Base-by-base conservation (phyloP, 2,888 invertebrate genomes). In the Ceriagrion tenellum region DNA sequence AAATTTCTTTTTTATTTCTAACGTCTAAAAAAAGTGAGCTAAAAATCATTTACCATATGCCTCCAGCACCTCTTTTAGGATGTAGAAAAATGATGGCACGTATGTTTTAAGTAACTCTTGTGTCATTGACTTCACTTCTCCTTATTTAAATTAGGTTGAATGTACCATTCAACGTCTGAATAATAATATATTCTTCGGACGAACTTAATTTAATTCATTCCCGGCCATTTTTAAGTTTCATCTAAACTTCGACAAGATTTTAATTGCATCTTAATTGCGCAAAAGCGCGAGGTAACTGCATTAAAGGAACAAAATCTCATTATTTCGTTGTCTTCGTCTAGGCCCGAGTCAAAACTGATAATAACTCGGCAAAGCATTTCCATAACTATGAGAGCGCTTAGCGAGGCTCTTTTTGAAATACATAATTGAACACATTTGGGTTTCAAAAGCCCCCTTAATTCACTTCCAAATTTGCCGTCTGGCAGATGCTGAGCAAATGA, bases 321-420 rank as follows among this genome's bases (percentile, higher is more conserved):
- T 81, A 35, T 81, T 16, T 81, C 35, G 30, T 81, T 81, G 10
- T 81, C 81, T 81, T 81, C 35, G 81, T 35, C 81, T 81, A 81
- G 30, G n/a, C 35, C 47, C 26, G 47, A 26, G 69, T 93, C 69
- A 93, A 74, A 93, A 93, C 81, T 81, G 35, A 47, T 93, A 93
- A 69, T 55, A 47, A 93, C 69, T 93, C 69, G 47, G 74, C 40
- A 93, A n/a, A 47, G 69, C 40, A 93, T 93, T 93, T 69, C 93
- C 93, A 74, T 74, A 93, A 47, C 47, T 69, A 47, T n/a, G 69
- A 69, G 93, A 47, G 40, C 69, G 30, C n/a, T 69, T 93, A 16
- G 69, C 55, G 69, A 47, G 47, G 47, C 93, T 93, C 74, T 69
- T 93, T 74, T 93, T 93, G 93, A 74, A 74, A 93, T 93, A 20